A percentile compares a stretch with the other conserved stretches of the same genome.
These are phyloP conservation scores for Piaya cayana DNA, from an alignment of 2,113 vertebrate genomes.

Conservation along the genomic window DNA sequence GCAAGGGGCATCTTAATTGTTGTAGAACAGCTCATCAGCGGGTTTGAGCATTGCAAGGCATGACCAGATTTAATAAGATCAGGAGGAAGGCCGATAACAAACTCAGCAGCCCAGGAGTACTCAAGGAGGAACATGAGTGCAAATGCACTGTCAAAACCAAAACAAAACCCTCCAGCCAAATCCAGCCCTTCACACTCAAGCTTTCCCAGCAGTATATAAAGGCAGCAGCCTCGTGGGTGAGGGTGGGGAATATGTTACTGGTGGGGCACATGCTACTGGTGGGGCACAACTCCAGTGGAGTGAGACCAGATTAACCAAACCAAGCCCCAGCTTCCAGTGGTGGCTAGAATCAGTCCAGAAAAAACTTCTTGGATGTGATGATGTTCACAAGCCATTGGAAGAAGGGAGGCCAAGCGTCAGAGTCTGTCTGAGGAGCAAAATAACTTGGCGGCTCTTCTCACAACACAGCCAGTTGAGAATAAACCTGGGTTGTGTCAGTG, in stretches of 20 bases:
- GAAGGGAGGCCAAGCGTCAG: neutral
- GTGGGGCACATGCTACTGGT: neutral
- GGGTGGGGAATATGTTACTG: too few species aligned
- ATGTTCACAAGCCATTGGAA: neutral
- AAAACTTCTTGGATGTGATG: neutral
- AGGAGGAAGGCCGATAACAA: neutral
- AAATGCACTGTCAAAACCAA: neutral
- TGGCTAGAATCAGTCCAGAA: neutral
- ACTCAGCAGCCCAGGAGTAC: neutral
- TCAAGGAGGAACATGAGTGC: neutral
- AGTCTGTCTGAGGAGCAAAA: neutral
- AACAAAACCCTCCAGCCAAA: neutral
- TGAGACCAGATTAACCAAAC: neutral
- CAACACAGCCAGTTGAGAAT: accelerated
- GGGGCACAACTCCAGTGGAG: neutral
- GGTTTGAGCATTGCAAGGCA: neutral
- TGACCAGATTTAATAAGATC: neutral
- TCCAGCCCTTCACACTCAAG: neutral
- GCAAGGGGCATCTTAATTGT: accelerated
- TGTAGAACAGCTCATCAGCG: neutral
- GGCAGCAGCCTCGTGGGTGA: neutral
- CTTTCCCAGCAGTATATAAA: neutral
- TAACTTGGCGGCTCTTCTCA: neutral
- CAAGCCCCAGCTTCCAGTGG: neutral
- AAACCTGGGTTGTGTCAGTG: neutral